phyloP scores from a whole-genome alignment of 2,888 invertebrate species.

The Drosophila suboccidentalis region DNA sequence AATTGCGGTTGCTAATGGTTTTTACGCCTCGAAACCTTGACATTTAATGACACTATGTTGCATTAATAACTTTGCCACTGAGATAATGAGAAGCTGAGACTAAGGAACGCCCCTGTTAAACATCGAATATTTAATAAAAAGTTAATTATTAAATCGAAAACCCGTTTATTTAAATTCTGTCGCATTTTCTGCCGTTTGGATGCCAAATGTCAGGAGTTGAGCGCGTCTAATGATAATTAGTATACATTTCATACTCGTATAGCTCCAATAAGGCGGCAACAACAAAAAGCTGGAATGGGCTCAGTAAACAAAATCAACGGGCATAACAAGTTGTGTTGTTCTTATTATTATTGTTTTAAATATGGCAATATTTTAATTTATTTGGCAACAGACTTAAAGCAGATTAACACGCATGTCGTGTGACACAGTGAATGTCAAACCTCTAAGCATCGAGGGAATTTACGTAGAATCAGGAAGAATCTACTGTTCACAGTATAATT shows the following conservation, averaged over 20 bases:
- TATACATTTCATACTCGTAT: constrained; percentile 41
- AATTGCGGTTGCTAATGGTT: constrained; percentile 35
- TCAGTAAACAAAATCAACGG: constrained; percentile 33
- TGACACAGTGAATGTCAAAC: background rate
- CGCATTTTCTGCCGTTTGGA: constrained; percentile 31
- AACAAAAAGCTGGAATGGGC: constrained; percentile 32
- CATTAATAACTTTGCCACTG: constrained; percentile 17
- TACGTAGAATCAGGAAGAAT: too few species aligned
- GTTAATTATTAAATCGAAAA: constrained; percentile 42
- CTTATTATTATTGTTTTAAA: constrained; percentile 5
- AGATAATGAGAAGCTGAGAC: constrained; percentile 1
- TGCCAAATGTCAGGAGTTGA: constrained; percentile 69
- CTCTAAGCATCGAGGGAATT: too few species aligned
- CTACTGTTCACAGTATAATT: constrained; percentile 19
- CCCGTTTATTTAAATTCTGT: constrained; percentile 45
- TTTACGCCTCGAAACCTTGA: constrained; percentile 51
- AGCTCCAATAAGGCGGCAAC: constrained; percentile 36
- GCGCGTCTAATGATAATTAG: constrained; percentile 54
- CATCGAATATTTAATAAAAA: constrained; percentile 37
- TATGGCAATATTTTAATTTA: constrained; percentile 27
- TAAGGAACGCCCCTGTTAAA: constrained; percentile 51
- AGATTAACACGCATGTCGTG: constrained; percentile 13
- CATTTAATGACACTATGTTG: constrained; percentile 51
- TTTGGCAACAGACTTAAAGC: constrained; percentile 12
- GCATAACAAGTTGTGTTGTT: constrained; percentile 38